Base-by-base conservation (phyloP, 2,888 invertebrate species). In the Flabesymbios commensalis region DNA sequence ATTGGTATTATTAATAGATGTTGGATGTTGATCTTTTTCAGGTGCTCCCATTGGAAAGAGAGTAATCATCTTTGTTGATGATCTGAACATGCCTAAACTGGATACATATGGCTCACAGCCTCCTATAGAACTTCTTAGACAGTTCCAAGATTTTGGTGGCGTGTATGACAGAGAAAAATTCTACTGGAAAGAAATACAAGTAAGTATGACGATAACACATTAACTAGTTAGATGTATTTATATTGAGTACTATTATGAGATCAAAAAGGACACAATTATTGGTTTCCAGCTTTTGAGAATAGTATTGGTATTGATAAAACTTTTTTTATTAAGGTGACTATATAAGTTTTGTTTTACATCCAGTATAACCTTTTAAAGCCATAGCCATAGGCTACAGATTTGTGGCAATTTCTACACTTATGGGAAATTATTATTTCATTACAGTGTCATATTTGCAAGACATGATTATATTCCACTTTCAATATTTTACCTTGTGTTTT, bases 81-180 rank as follows among this genome's bases (percentile, higher is more conserved):
- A 94, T 77, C 89, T 94, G 0, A 94, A 94, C 77, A 94, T 94
- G 94, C 94, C 94, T 26, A 82, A 82, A 68, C 72, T 81, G 54
- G 84, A 84, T 71, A 80, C 79, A 1, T 83, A 83, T 57, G 82
- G 83, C 10, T 81, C 82, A 3, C 83, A 84, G 72, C 83, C 83
- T 1, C 83, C 83, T 4, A 82, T 83, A 49, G 83, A 84, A 65
- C 73, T 83, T 22, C 73, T 83, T 28, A 86, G 93, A 88, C 91
- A 92, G 84, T 87, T 88, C 70, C 83, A 89, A 60, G 92, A 92
- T 78, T 90, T 88, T 74, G 87, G 88, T 31, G 94, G 94, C 0
- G 84, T 94, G 57, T 94, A 92, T 78, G 94, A 94, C 77, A 87
- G 93, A 55, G 90, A 92, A 62, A 93, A 92, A 77, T 82, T 94